phyloP scores from a whole-genome alignment of 2,888 invertebrate genomes.

The Sturmia bella region DNA sequence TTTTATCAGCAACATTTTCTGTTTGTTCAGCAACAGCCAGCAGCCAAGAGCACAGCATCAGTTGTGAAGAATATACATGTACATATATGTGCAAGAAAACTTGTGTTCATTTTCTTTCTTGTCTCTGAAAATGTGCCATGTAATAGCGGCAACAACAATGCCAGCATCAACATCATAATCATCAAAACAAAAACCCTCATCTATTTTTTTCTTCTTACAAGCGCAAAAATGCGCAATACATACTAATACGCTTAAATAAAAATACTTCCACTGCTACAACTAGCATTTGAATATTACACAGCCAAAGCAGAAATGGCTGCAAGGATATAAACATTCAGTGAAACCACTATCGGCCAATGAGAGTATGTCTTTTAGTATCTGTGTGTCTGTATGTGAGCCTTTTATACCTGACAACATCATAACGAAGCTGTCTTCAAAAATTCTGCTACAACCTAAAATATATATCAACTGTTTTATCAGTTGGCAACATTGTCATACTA shows the following conservation, averaged over 20 bases:
- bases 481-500: constrained; percentile 67
- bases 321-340: not conserved
- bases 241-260: not conserved
- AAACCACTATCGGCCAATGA: constrained; percentile 15
- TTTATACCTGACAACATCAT: constrained; percentile 45
- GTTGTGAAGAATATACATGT: constrained; percentile 34
- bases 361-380: not conserved
- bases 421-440: constrained; percentile 58
- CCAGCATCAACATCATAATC: constrained; percentile 49
- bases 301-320: not conserved
- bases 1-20: constrained; percentile 68
- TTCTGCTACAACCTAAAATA: constrained; percentile 21
- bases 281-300: not conserved
- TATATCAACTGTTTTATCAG: constrained; percentile 58
- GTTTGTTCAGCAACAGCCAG: constrained; percentile 63
- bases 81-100: constrained; percentile 5
- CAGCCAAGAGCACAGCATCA: constrained; percentile 39
- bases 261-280: constrained; percentile 5
- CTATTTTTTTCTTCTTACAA: constrained; percentile 16
- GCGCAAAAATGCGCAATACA: not conserved
- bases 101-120: constrained; percentile 17
- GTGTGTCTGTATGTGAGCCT: not conserved
- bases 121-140: constrained; percentile 31
- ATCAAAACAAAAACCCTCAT: constrained; percentile 61
- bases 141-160: constrained; percentile 37